These are phyloP conservation scores for Aldabrachelys gigantea DNA, from an alignment of 2,113 vertebrate genomes.

Conservation along the genomic window DNA sequence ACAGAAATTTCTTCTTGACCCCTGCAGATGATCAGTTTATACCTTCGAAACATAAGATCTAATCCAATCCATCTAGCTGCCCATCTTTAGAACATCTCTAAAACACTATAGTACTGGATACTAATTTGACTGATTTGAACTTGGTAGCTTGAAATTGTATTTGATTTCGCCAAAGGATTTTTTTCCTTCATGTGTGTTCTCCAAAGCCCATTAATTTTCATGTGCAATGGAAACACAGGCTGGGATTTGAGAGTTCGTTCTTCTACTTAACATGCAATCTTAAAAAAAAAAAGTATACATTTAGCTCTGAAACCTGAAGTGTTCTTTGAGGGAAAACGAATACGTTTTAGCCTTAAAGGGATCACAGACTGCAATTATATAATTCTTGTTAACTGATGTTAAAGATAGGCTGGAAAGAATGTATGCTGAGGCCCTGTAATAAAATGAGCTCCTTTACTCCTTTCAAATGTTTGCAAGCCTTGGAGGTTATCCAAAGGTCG, in stretches of 20 bases:
- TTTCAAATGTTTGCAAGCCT: slow-evolving; percentile 83
- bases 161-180: slow-evolving; percentile 61
- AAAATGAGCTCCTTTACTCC: slow-evolving; percentile 85
- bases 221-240: slow-evolving; percentile 61
- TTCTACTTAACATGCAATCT: slow-evolving; percentile 62
- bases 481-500: slow-evolving; percentile 84
- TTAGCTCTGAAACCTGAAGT: slow-evolving; percentile 80
- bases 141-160: slow-evolving; percentile 59
- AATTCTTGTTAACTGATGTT: slow-evolving; percentile 92
- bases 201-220: slow-evolving; percentile 57
- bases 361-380: slow-evolving; percentile 96
- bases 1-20: slow-evolving; percentile 60
- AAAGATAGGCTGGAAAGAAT: slow-evolving; percentile 88
- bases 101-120: slow-evolving; percentile 57
- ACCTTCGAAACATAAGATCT: slow-evolving; percentile 49
- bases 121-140: slow-evolving; percentile 65
- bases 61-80: slow-evolving; percentile 59
- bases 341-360: slow-evolving; percentile 83
- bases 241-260: slow-evolving; percentile 50
- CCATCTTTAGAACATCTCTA: slow-evolving; percentile 44
- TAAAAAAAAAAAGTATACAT: slow-evolving; percentile 37
- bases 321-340: slow-evolving; percentile 88
- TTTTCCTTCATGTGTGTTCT: slow-evolving; percentile 50
- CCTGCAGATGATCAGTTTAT: slow-evolving; percentile 33
- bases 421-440: slow-evolving; percentile 80